Base-by-base conservation (phyloP, 2,888 invertebrate species). In the Diachrysia chrysitis region DNA sequence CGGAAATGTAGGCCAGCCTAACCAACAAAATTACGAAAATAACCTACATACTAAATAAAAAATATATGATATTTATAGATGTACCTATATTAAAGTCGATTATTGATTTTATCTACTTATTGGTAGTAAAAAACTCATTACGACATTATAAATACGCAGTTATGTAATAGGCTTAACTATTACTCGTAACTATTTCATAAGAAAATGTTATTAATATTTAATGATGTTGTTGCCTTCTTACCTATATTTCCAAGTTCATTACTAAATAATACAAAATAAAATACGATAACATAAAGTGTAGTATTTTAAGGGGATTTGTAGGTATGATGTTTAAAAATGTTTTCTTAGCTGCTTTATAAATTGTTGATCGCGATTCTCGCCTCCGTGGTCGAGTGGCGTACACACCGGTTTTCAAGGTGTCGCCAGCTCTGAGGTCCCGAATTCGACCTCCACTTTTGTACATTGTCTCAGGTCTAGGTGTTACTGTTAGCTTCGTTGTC, bases 151-250 rank as follows among this genome's bases (percentile, higher is more conserved):
- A 42, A n/a, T n/a, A n/a, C 42, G 42, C 42, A 42, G 42, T 42
- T 42, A n/a, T n/a, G 42, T 42, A 42, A 42, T 42, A n/a, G 42
- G n/a, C n/a, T n/a, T 42, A 42, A 42, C 42, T 42, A 42, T 42
- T 42, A 42, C n/a, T 42, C 4, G 42, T 42, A 42, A 48, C 19
- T 10, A 48, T 10, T 48, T 48, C 12, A 48, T 48, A 19, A 48
- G 48, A 19, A 48, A 48, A 48, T 48, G 48, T 48, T 48, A 46
- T 46, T 37, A 5, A n/a, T 42, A 42, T 42, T 42, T 42, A 42
- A 42, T 42, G 42, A 42, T 42, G 42, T 42, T 42, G 42, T 42
- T 42, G n/a, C n/a, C 42, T 16, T 42, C 42, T 16, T n/a, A n/a
- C n/a, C 16, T 42, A 42, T 42, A 16, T n/a, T 1, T 42, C 2